Evolutionary conservation across 2,797 vertebrate genomes (phyloP), one percentile per base, ranked within the genome.

Genomic region (Dendrocincla tyrannina): DNA sequence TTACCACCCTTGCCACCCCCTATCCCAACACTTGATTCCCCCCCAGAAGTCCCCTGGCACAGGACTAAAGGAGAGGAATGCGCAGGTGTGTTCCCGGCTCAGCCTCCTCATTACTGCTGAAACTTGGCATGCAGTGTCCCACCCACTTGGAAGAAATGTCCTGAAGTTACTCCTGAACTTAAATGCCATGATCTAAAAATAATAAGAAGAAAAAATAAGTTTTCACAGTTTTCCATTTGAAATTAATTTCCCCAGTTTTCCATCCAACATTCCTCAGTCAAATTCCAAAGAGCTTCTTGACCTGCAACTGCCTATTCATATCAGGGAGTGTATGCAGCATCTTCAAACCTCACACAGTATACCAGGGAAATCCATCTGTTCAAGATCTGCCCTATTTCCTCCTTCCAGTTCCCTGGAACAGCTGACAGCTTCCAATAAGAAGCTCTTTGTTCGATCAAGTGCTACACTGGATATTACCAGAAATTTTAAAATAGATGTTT

Each of bases 71-170:
- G 14, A 78, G 42, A 76, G 37, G 52, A 87, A 77, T 19, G 16
- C 1, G 1, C 82, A 89, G 91, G 64, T 94, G 85, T 0, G 0
- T 47, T 94, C 52, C 56, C n/a, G 18, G 18, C 47, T 82, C 63
- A 91, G 55, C 42, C 74, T 62, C 67, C 80, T 46, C 73, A 22
- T 49, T 64, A 49, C 58, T 91, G 28, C 62, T 41, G 76, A 89
- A 94, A 92, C 53, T 78, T 86, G 89, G 82, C 88, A 81, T 28
- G 35, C 18, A 13, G 35, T 27, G 42, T 88, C 83, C 85, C 87
- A 69, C 88, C 80, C 92, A 94, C 83, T 91, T 12, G 32, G 89
- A 81, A 90, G 67, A 93, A 95, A 33, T 33, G 41, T 93, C 66
- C 83, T 82, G 74, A 87, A 67, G 55, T 91, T 92, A 93, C 44